phyloP scores from a whole-genome alignment of 2,888 invertebrate species.

The Anoplius nigerrimus region DNA sequence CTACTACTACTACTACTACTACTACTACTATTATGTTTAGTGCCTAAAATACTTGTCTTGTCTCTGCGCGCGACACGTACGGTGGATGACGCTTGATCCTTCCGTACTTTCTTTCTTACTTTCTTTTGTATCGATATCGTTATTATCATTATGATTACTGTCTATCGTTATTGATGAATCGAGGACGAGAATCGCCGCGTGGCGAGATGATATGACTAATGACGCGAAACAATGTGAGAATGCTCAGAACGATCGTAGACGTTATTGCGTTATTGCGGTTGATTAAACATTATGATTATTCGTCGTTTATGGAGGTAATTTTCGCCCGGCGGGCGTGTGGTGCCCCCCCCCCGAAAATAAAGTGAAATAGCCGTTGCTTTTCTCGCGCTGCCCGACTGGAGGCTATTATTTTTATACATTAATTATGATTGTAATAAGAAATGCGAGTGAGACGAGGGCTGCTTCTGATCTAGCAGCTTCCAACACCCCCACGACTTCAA shows the following conservation, averaged over 20 bases:
- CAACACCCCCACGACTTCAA: no score
- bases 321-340: slow-evolving; percentile 13
- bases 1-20: slow-evolving; percentile 38
- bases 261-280: no score
- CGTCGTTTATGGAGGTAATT: slow-evolving; percentile 36
- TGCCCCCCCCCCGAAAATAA: neutral
- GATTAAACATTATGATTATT: slow-evolving; percentile 29
- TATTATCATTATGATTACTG: slow-evolving; percentile 5
- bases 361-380: no score
- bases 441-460: slow-evolving; percentile 19
- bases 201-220: neutral
- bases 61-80: slow-evolving; percentile 32
- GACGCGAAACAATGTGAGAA: slow-evolving; percentile 33
- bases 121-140: neutral
- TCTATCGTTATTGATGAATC: neutral
- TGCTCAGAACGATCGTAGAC: slow-evolving; percentile 57
- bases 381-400: slow-evolving; percentile 55
- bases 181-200: slow-evolving; percentile 9
- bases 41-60: slow-evolving; percentile 54
- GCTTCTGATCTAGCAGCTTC: slow-evolving; percentile 42
- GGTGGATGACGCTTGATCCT: slow-evolving; percentile 21
- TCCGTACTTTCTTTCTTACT: slow-evolving; percentile 14
- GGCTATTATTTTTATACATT: slow-evolving; percentile 73
- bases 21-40: slow-evolving; percentile 43
- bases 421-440: slow-evolving; percentile 43